Percentiles rank a stretch among this genome's conserved stretches.
These are phyloP conservation scores for Mastomys natalensis DNA, from an alignment of 2,113 vertebrate species.

Conservation along the genomic window DNA sequence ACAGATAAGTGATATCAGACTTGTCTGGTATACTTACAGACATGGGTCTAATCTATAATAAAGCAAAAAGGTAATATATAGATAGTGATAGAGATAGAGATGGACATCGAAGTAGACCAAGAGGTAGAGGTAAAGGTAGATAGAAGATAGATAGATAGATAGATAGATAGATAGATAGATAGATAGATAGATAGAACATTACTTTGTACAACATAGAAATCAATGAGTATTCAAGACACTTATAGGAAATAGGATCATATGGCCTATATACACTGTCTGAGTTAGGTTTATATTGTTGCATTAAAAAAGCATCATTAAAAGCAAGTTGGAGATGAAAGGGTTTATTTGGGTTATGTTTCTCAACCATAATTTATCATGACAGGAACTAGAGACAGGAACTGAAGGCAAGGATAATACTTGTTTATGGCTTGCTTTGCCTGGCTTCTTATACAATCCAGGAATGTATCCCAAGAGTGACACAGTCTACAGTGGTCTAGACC, in stretches of 20 bases:
- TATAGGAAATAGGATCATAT: not conserved
- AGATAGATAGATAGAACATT: no score
- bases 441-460: not conserved
- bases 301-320: not conserved
- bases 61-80: not conserved
- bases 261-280: not conserved
- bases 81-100: no score
- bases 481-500: not conserved
- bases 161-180: no score
- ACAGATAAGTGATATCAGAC: not conserved
- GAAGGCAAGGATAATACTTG: not conserved
- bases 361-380: not conserved
- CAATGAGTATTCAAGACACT: not conserved
- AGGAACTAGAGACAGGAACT: not conserved
- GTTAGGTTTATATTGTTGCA: not conserved
- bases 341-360: not conserved
- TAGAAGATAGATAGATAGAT: no score
- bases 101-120: no score
- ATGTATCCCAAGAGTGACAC: not conserved
- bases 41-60: not conserved
- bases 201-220: not conserved
- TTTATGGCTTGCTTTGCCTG: not conserved
- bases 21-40: not conserved
- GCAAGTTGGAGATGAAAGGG: not conserved
- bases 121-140: no score